phyloP scores from a whole-genome alignment of 2,797 vertebrate species.

The Adrianichthys oophorus region DNA sequence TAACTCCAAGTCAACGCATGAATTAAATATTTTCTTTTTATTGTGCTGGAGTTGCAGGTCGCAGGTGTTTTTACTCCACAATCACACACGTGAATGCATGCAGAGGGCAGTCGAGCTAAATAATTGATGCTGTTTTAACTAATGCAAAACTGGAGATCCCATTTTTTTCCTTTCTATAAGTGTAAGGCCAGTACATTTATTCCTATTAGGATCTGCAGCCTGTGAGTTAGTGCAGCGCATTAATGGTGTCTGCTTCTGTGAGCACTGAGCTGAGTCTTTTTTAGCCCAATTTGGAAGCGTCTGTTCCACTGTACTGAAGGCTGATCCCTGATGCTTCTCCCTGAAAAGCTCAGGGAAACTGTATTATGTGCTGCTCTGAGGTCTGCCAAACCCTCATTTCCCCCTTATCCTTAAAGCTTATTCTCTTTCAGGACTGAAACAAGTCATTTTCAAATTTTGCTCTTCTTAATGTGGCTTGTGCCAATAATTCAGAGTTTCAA shows the following conservation, averaged over 20 bases:
- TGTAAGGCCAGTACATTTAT: conserved; percentile 6
- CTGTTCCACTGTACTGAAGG: conserved; percentile 4
- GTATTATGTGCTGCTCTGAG: conserved; percentile 1
- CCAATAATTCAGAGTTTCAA: not conserved
- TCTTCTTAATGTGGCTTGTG: not conserved
- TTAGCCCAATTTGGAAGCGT: not conserved
- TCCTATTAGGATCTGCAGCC: conserved; percentile 1
- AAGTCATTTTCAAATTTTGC: conserved; percentile 1
- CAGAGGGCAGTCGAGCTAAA: not conserved
- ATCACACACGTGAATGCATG: not conserved
- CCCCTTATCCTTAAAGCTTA: conserved; percentile 1
- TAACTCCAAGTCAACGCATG: conserved; percentile 26
- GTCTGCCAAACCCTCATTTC: conserved; percentile 16
- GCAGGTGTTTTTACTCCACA: conserved; percentile 6
- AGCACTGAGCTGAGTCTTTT: conserved; percentile 4
- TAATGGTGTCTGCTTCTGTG: conserved; percentile 1
- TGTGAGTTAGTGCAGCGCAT: conserved; percentile 11
- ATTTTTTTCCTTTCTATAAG: not conserved
- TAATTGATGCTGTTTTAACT: conserved; percentile 14
- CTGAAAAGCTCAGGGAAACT: not conserved
- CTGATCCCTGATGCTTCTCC: conserved; percentile 5
- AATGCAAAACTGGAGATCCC: not conserved
- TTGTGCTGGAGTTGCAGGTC: conserved; percentile 12
- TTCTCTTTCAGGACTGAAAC: conserved; percentile 11
- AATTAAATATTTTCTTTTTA: conserved; percentile 29